These are phyloP conservation scores for Sula dactylatra DNA, from an alignment of 2,113 vertebrate genomes.

Conservation along the genomic window DNA sequence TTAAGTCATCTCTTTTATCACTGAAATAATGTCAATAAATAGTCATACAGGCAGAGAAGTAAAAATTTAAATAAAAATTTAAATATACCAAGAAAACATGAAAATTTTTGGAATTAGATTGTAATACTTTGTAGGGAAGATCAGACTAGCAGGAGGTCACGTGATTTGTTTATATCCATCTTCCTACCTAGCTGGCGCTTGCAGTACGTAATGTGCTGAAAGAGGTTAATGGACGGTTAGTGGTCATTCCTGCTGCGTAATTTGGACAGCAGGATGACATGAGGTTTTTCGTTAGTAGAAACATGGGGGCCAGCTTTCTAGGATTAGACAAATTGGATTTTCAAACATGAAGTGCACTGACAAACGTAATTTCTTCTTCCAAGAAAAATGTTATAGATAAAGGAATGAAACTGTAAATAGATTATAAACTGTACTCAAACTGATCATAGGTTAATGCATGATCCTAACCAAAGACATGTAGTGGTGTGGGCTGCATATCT, in stretches of 20 bases:
- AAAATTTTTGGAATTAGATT: background rate
- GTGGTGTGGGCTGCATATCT: background rate
- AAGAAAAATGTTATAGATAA: background rate
- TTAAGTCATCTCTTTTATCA: background rate
- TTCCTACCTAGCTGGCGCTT: background rate
- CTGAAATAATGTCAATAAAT: background rate
- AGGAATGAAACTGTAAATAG: background rate
- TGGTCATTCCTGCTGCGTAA: background rate
- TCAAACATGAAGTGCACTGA: background rate
- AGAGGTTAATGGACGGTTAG: background rate
- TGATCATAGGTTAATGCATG: background rate
- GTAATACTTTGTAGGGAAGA: background rate
- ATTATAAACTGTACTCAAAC: background rate
- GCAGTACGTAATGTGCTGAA: background rate
- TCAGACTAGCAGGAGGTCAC: background rate
- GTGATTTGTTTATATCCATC: background rate
- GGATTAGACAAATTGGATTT: background rate
- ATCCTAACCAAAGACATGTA: background rate
- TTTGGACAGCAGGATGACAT: background rate
- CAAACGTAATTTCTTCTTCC: background rate
- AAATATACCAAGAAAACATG: background rate
- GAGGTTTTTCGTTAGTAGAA: conserved; percentile 12
- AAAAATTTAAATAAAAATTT: no score
- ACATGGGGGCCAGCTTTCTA: background rate
- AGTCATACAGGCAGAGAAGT: background rate